Base-by-base conservation (phyloP, 2,797 vertebrate species). In the Xenopus petersii region DNA sequence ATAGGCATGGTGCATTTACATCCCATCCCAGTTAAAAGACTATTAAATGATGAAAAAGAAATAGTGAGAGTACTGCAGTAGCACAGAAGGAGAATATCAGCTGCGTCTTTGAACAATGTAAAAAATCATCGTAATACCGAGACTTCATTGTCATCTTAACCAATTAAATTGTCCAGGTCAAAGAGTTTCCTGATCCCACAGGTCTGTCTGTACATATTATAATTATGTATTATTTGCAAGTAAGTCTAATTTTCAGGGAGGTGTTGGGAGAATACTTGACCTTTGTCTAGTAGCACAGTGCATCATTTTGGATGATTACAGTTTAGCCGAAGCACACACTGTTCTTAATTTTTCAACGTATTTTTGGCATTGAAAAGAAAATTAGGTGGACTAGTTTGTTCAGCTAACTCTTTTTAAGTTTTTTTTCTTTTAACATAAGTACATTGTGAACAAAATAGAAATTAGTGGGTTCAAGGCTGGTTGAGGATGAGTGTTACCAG, bases 1-100 rank as follows among this genome's bases (percentile, higher is more conserved):
- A 42, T 73, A 64, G 73, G 76, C 71, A 74, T 70, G 66, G 71
- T 46, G 46, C 60, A 78, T 73, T 78, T 78, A 74, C 76, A 78
- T 78, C 76, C 69, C 76, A 78, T 78, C 76, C 69, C 73, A 71
- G 64, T 42, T 58, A 70, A 49, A 78, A 78, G 73, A 2, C 26
- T 30, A 30, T 30, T 30, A 73, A 71, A 70, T 70, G 61, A 30
- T 30, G 26, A 30, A 30, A 73, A 74, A 73, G 69, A 73, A 78
- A 78, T 73, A 71, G 71, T 71, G 73, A 67, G 61, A 60, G 76
- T 66, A 70, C 71, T 48, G 60, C 65, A 68, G 66, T 65, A 74
- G 64, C 73, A 70, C 71, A 78, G 66, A 54, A 3, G 65, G 71
- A 65, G 71, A 74, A 73, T 55, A 74, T 74, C 70, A 70, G 69